Base-by-base conservation (phyloP, 2,797 vertebrate species). In the Parauchenoglanis punctatus region DNA sequence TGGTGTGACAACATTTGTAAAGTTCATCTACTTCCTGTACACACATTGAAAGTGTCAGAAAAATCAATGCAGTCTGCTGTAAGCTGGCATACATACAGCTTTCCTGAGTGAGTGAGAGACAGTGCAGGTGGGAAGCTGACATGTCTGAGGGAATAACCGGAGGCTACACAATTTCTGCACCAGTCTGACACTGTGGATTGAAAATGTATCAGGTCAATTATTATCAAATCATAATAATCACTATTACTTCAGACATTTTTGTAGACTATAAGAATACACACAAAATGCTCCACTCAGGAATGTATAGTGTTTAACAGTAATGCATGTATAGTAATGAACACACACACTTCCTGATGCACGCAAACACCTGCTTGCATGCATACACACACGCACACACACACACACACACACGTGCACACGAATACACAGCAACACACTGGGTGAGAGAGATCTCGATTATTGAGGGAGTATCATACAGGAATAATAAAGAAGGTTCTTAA, bases 401-500 rank as follows among this genome's bases (percentile, higher is more conserved):
- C 75, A 67, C 35, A 76, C 84, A 68, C 59, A 25, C 80, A 85
- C 68, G 65, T 68, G 46, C 31, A 88, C 85, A 85, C 92, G 91
- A 89, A 88, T 90, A 92, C 91, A 91, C 89, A 92, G 92, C 91
- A 93, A 94, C 94, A 76, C 85, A 81, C 81, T 68, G 86, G 90
- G 89, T 87, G 90, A 91, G 91, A 92, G 90, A 89, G 91, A 92
- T 93, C 81, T 75, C 90, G 95, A 96, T 96, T 96, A 96, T 96
- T 96, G 96, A 95, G 94, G 94, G 93, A 91, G 95, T 94, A 96
- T 96, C 96, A 96, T 96, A 95, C 93, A 95, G 94, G 97, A 97
- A 99, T 99, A 99, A 98, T 98, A 98, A 98, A 98, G 97, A 96
- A 96, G 97, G 96, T 98, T 98, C 97, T 97, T 97, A 98, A 97